These are phyloP conservation scores for Macrosoma leucophasiata DNA, from an alignment of 2,888 invertebrate genomes.

Conservation along the genomic window DNA sequence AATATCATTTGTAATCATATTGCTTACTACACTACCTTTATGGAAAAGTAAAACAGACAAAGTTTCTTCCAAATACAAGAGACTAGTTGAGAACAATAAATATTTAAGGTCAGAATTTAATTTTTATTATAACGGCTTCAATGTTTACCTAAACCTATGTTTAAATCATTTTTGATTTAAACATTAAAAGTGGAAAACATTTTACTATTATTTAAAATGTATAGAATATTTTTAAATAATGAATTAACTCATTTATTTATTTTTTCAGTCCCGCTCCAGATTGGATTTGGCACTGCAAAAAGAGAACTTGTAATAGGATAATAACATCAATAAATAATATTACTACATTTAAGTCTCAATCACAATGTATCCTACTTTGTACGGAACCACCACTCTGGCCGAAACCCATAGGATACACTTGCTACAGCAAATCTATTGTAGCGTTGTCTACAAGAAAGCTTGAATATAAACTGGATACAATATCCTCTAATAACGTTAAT, in stretches of 20 bases:
- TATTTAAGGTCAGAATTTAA: no score
- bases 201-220: no score
- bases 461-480: slow-evolving; percentile 58
- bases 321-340: slow-evolving; percentile 22
- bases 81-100: no score
- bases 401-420: slow-evolving; percentile 80
- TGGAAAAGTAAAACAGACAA: slow-evolving; percentile 3
- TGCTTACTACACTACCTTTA: slow-evolving; percentile 16
- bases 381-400: slow-evolving; percentile 84
- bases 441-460: slow-evolving; percentile 72
- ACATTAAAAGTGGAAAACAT: no score
- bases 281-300: slow-evolving; percentile 41
- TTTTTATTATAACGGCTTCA: no score
- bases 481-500: slow-evolving; percentile 45
- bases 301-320: slow-evolving; percentile 42
- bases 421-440: slow-evolving; percentile 76
- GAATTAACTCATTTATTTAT: no score
- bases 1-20: slow-evolving; percentile 6
- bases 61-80: no score
- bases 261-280: slow-evolving; percentile 13
- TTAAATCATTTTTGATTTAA: no score
- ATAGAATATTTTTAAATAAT: no score
- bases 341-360: slow-evolving; percentile 57
- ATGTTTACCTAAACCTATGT: no score
- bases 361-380: slow-evolving; percentile 83